Percentiles rank a stretch among this genome's conserved stretches.
Evolutionary conservation across 2,888 invertebrate species (phyloP).

Genomic region (Sipha maydis): DNA sequence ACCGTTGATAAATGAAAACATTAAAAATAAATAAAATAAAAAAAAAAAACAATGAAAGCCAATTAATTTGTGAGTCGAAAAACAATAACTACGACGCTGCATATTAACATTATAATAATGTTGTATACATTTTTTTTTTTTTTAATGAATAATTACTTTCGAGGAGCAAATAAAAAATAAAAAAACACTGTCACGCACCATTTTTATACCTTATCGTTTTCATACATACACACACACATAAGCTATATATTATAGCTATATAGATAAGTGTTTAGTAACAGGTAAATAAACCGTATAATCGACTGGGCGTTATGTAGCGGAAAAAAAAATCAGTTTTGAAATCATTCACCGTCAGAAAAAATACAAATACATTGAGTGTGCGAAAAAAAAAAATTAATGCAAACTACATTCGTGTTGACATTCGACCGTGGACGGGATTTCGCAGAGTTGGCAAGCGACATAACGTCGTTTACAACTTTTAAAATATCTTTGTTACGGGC

Average conservation of each 20-base stretch:
- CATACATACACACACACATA: not conserved
- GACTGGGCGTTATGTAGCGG: not conserved
- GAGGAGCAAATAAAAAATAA: not conserved
- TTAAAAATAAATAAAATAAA: not conserved
- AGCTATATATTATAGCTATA: not conserved
- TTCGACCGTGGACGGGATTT: not conserved
- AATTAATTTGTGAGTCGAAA: too few species aligned
- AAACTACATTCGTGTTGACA: constrained; percentile 10
- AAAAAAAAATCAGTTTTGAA: constrained; percentile 49
- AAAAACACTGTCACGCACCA: constrained; percentile 15
- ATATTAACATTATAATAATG: not conserved
- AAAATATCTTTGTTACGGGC: constrained; percentile 13
- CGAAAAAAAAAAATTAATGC: constrained; percentile 14
- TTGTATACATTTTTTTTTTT: not conserved
- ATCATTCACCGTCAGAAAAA: constrained; percentile 15
- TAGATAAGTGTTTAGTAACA: constrained; percentile 31
- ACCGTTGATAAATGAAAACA: not conserved
- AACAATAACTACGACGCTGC: not conserved
- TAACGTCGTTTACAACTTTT: not conserved
- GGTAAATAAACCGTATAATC: constrained; percentile 48
- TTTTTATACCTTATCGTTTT: not conserved
- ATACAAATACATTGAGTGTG: constrained; percentile 26
- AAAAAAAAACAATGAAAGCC: too few species aligned
- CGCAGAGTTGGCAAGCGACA: not conserved
- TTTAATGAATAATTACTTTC: constrained; percentile 22